Percentiles rank a stretch among this genome's conserved stretches.
Evolutionary conservation across 2,888 invertebrate species (phyloP).

Genomic region (Gortyna flavago): DNA sequence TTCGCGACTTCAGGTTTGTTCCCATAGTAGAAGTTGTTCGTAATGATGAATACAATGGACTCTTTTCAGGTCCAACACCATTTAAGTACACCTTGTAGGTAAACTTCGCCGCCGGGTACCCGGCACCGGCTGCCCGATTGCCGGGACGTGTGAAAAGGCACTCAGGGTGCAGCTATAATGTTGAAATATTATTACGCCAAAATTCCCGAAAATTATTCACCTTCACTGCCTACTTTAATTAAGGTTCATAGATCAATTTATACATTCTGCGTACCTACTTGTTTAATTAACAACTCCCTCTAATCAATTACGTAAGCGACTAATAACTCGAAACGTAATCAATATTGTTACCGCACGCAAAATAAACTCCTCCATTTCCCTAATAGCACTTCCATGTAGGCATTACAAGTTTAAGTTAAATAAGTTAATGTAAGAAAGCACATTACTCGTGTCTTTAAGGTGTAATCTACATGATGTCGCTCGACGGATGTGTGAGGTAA

Average conservation of each 20-base stretch:
- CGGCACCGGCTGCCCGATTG: too few relatives aligned
- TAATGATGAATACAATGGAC: too few relatives aligned
- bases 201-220: background rate
- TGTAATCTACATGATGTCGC: slow-evolving; percentile 28
- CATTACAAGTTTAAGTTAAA: slow-evolving; percentile 42
- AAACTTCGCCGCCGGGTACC: too few relatives aligned
- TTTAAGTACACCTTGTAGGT: too few relatives aligned
- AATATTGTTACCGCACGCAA: slow-evolving; percentile 39
- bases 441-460: slow-evolving; percentile 28
- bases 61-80: too few relatives aligned
- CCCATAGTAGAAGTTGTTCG: too few relatives aligned
- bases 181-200: background rate
- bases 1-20: too few relatives aligned
- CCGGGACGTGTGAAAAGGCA: too few relatives aligned
- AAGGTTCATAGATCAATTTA: slow-evolving; percentile 2
- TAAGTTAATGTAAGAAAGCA: slow-evolving; percentile 34
- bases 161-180: too few relatives aligned
- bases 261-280: background rate
- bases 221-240: slow-evolving; percentile 23
- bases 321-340: slow-evolving; percentile 38
- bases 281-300: slow-evolving; percentile 26
- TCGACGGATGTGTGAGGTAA: slow-evolving; percentile 24
- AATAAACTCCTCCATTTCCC: slow-evolving; percentile 21
- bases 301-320: slow-evolving; percentile 34
- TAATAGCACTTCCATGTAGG: slow-evolving; percentile 40